Base-by-base conservation (phyloP, 2,113 vertebrate genomes). In the Semicossyphus pulcher region DNA sequence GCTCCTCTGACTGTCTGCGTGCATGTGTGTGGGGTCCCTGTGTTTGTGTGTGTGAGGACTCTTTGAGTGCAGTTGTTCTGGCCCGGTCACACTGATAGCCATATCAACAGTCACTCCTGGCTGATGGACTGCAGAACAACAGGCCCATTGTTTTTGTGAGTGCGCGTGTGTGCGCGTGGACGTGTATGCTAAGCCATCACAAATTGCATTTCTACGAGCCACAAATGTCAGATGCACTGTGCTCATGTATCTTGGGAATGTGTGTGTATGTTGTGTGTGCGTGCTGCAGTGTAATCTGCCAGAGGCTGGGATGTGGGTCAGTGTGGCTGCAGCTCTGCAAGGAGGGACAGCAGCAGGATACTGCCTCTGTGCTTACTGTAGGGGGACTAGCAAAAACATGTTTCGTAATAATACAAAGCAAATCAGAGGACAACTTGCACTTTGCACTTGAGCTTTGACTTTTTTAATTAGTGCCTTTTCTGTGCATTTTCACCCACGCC, bases 261-360 rank as follows among this genome's bases (percentile, higher is more conserved):
- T 42, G 61, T 57, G 21, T 53, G 39, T 62, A 16, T 44, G 47
- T 67, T 44, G 23, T 32, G 60, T 44, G 8, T 25, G 36, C 78
- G 70, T 73, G 76, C 54, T 72, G 59, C 62, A 64, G 75, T 81
- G 64, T 87, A 88, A 91, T 89, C 83, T 83, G 66, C 52, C 76
- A 65, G 53, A 64, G 52, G 79, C 71, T 53, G 20, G 59, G 81
- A 91, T 91, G 69, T 91, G 87, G 86, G 89, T 89, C 84, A 91
- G 54, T 68, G 76, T 78, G 75, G 72, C 68, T 80, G 37, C 41
- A 76, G 36, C 64, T 65, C 64, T 77, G 57, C 10, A 6, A 29
- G 45, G 31, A 72, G 37, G 57, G 20, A 41, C 64, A 47, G 28
- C 64, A 57, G 41, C 62, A 70, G 81, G 47, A 68, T 48, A 41